phyloP scores from a whole-genome alignment of 2,888 invertebrate genomes.

The Apantesis nais region DNA sequence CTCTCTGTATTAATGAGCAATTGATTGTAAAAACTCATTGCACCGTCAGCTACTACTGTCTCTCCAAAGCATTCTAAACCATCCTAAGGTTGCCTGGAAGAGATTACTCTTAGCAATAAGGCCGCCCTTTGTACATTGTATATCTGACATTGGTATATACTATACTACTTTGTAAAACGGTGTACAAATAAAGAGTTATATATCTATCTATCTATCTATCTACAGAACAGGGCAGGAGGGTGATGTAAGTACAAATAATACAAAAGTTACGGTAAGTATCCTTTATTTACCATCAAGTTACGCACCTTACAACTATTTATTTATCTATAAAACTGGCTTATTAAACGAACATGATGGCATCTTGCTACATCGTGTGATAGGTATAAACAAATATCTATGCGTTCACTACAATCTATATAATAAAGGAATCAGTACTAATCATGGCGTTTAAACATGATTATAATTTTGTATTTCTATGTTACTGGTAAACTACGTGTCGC shows the following conservation, averaged over 20 bases:
- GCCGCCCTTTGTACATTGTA: too few species aligned
- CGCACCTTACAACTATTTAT: constrained; percentile 73
- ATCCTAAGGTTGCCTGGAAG: too few species aligned
- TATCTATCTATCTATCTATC: too few species aligned
- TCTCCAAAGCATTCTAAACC: too few species aligned
- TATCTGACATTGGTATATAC: too few species aligned
- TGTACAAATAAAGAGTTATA: too few species aligned
- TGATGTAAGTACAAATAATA: constrained; percentile 49
- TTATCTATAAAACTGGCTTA: constrained; percentile 77
- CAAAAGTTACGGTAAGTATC: constrained; percentile 64
- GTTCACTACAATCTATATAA: constrained; percentile 49
- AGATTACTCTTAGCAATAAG: too few species aligned
- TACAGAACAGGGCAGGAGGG: not conserved
- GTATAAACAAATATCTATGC: constrained; percentile 48
- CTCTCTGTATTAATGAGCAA: too few species aligned
- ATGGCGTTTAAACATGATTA: constrained; percentile 47
- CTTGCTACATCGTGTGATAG: constrained; percentile 50
- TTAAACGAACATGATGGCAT: constrained; percentile 64
- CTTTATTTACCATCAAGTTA: constrained; percentile 80
- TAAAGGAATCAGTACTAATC: constrained; percentile 62
- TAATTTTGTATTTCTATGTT: constrained; percentile 21
- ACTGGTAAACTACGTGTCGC: constrained; percentile 40
- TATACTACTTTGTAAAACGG: too few species aligned
- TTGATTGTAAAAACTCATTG: too few species aligned
- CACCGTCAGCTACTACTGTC: too few species aligned